phyloP scores from a whole-genome alignment of 2,888 invertebrate genomes.

The Dione juno region DNA sequence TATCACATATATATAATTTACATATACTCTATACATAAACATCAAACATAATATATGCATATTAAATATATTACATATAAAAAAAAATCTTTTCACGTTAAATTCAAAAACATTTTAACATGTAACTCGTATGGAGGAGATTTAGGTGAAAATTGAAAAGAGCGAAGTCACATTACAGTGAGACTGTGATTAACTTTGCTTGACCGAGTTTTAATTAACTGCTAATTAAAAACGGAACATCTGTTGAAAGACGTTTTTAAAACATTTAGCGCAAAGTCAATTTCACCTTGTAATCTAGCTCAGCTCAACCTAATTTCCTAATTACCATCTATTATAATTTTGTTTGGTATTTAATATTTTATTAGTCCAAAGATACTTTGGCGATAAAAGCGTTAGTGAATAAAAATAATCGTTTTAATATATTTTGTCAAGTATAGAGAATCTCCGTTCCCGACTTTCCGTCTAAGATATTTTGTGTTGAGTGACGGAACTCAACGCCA shows the following conservation, averaged over 20 bases:
- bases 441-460: too few relatives aligned
- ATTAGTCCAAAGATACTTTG: not conserved
- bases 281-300: not conserved
- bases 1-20: too few relatives aligned
- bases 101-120: not conserved
- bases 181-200: slow-evolving; percentile 29
- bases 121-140: not conserved
- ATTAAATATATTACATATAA: not conserved
- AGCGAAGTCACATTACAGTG: slow-evolving; percentile 7
- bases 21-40: too few relatives aligned
- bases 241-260: slow-evolving; percentile 19
- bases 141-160: slow-evolving; percentile 6
- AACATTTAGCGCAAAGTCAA: not conserved
- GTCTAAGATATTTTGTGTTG: too few relatives aligned
- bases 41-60: not conserved
- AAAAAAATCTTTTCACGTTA: not conserved
- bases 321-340: not conserved
- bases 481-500: too few relatives aligned
- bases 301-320: slow-evolving; percentile 4
- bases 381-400: too few relatives aligned
- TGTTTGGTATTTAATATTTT: not conserved
- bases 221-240: slow-evolving; percentile 33
- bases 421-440: too few relatives aligned
- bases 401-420: too few relatives aligned
- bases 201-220: slow-evolving; percentile 32